Evolutionary conservation across 2,888 invertebrate species (phyloP).

Genomic region (Brenthis ino): DNA sequence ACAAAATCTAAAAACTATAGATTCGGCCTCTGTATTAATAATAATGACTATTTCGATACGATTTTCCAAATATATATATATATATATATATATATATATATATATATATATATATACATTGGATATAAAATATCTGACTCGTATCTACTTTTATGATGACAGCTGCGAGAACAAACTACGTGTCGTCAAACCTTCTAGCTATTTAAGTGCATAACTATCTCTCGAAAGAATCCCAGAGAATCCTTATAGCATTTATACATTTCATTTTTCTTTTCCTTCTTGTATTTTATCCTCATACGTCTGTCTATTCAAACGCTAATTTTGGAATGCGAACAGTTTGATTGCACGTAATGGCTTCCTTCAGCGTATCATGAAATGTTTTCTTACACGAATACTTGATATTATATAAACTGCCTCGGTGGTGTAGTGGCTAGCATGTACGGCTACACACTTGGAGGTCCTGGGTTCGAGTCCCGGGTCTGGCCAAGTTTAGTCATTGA

Average conservation of each 20-base stretch:
- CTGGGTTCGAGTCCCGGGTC: no score
- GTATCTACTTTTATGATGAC: constrained; percentile 11
- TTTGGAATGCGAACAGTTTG: neutral
- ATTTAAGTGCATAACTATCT: constrained; percentile 11
- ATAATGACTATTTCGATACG: no score
- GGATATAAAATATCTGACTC: neutral
- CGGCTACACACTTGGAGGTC: no score
- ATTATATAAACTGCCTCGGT: no score
- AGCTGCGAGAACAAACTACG: constrained; percentile 15
- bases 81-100: no score
- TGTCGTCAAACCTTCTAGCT: constrained; percentile 8
- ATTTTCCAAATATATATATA: no score
- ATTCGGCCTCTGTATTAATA: no score
- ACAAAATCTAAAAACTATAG: no score
- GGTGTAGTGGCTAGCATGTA: no score
- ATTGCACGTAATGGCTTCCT: neutral
- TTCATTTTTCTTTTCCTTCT: neutral
- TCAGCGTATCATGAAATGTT: neutral
- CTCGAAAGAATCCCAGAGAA: neutral
- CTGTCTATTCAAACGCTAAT: neutral
- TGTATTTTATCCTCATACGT: constrained; percentile 1
- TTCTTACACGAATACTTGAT: neutral
- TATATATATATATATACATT: no score
- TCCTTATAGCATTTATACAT: constrained; percentile 11
- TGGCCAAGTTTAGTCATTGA: no score